Base-by-base conservation (phyloP, 2,113 vertebrate genomes). In the Crotalus horridus region DNA sequence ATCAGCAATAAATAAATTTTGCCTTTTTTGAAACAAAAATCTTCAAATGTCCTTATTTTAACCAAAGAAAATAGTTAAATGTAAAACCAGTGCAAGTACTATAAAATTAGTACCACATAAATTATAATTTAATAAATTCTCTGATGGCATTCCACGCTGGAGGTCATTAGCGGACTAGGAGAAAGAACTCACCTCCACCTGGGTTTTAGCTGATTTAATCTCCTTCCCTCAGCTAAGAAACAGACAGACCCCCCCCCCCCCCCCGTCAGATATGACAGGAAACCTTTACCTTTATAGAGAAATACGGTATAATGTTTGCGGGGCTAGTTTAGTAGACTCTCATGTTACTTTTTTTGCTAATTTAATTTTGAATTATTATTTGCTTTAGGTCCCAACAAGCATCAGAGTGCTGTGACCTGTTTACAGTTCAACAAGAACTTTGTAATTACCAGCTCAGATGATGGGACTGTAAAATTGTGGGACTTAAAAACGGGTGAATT, bases 381-480 rank as follows among this genome's bases (percentile, higher is more conserved):
- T 96, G 3, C 87, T 96, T 4, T 90, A 99, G 99, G 99, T 98
- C 99, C 99, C 95, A 99, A 99, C 98, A 99, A 99, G 97, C 99
- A 99, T 98, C 99, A 99, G 98, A 99, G 99, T 94, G 99, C 99
- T 96, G 99, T 99, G 97, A 99, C 99, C 96, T 99, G 99, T 98
- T 99, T 99, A 98, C 99, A 99, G 98, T 99, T 99, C 98, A 99
- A 99, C 98, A 99, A 99, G 98, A 99, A 99, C 98, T 99, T 99
- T 98, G 99, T 99, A 96, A 99, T 99, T 98, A 99, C 99, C 98
- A 99, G 99, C 98, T 99, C 99, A 94, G 99, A 99, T 95, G 99
- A 99, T 94, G 99, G 99, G 97, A 99, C 99, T 92, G 99, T 99
- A 93, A 99, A 99, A 98, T 98, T 99, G 94, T 99, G 99, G 99